Conservation (phyloP, 1,140 invertebrate species). For the Orussus abietinus region DNA sequence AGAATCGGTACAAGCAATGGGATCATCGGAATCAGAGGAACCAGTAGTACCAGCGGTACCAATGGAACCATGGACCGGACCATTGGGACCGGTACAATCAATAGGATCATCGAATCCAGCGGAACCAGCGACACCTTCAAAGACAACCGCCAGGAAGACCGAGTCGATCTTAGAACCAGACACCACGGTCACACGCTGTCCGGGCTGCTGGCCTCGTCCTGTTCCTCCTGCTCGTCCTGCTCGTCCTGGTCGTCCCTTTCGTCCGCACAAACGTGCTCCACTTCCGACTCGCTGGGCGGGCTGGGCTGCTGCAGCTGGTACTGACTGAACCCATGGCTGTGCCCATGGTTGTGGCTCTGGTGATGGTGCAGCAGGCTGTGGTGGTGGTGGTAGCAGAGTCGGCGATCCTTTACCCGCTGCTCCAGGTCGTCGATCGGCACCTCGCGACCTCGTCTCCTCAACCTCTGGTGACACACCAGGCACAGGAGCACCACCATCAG, state of each 20-base stretch:
- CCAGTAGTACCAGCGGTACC: no score
- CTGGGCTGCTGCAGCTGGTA: slow-evolving; percentile 37
- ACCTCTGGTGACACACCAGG: slow-evolving; percentile 41
- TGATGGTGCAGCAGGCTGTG: slow-evolving; percentile 39
- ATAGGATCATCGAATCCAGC: no score
- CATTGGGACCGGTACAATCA: no score
- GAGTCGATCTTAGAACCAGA: no score
- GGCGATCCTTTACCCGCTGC: slow-evolving; percentile 40
- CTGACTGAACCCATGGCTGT: slow-evolving; percentile 32
- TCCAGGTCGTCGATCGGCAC: slow-evolving; percentile 39
- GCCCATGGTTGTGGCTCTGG: slow-evolving; percentile 25
- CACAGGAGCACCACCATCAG: slow-evolving; percentile 37
- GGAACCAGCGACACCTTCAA: no score
- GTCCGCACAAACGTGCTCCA: slow-evolving; percentile 28
- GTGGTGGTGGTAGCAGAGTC: slow-evolving; percentile 44
- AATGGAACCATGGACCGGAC: no score
- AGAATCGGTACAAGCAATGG: no score
- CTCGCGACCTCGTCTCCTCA: slow-evolving; percentile 34
- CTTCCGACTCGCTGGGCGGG: slow-evolving; percentile 41
- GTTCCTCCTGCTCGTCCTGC: slow-evolving; percentile 29
- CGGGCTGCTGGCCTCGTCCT: slow-evolving; percentile 36
- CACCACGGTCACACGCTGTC: slow-evolving; percentile 42
- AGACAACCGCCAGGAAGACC: no score
- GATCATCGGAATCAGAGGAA: no score
- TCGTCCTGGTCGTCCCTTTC: slow-evolving; percentile 41